phyloP scores from a whole-genome alignment of 2,113 vertebrate genomes.

The Malurus elegans region DNA sequence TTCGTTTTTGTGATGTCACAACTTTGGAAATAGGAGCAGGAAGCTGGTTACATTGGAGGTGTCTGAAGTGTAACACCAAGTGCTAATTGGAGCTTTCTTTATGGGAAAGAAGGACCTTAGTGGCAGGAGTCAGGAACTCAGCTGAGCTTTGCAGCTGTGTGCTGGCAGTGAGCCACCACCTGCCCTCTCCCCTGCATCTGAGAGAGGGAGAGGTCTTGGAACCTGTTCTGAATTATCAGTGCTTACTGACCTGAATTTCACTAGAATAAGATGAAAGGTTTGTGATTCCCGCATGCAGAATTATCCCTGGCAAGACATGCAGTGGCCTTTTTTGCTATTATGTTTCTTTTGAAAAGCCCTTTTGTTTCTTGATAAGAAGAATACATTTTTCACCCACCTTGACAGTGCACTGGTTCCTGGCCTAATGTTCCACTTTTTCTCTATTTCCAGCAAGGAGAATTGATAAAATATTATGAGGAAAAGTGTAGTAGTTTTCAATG shows the following conservation, averaged over 20 bases:
- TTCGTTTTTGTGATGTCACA: not conserved
- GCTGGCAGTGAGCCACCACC: not conserved
- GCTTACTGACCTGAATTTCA: not conserved
- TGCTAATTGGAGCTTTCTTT: not conserved
- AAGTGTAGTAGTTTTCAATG: not conserved
- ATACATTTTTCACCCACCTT: not conserved
- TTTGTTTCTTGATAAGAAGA: not conserved
- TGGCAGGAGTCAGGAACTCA: not conserved
- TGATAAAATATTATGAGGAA: not conserved
- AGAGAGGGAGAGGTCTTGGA: not conserved
- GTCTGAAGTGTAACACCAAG: not conserved
- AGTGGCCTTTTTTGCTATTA: not conserved
- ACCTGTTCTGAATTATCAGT: not conserved
- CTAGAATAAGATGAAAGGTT: not conserved
- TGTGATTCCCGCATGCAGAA: not conserved
- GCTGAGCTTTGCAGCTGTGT: not conserved
- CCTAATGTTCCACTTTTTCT: not conserved
- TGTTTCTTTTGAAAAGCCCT: not conserved
- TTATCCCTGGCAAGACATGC: not conserved
- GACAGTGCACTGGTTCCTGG: not conserved
- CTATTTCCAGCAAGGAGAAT: not conserved
- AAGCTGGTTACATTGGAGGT: not conserved
- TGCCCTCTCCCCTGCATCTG: not conserved
- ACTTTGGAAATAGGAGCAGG: not conserved
- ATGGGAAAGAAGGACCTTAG: fast-evolving